Evolutionary conservation across 2,888 invertebrate genomes (phyloP).

Genomic region (Cinara cedri): DNA sequence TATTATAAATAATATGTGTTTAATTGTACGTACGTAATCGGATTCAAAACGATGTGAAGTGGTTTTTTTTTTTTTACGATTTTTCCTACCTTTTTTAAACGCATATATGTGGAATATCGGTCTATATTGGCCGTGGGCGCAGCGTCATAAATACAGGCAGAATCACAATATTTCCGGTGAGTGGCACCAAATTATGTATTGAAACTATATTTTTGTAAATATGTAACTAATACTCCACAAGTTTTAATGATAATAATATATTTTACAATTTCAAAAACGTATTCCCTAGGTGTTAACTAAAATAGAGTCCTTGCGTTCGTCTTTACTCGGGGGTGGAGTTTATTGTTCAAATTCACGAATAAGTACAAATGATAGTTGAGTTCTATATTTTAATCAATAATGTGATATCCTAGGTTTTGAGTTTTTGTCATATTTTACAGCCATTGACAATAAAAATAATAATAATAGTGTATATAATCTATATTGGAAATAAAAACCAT

Average conservation of each 20-base stretch:
- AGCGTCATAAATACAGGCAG: constrained; percentile 14
- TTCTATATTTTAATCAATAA: too few relatives aligned
- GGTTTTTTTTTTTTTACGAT: background rate
- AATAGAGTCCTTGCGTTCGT: background rate
- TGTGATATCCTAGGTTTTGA: too few relatives aligned
- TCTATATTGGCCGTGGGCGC: constrained; percentile 18
- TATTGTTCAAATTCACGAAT: background rate
- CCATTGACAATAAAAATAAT: too few relatives aligned
- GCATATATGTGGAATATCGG: background rate
- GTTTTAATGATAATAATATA: too few relatives aligned
- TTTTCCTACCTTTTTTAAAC: background rate
- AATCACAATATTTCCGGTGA: constrained; percentile 44
- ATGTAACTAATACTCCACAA: too few relatives aligned
- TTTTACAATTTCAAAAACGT: too few relatives aligned
- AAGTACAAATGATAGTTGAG: background rate
- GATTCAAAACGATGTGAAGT: background rate
- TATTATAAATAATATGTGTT: too few relatives aligned
- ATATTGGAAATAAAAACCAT: constrained; percentile 33
- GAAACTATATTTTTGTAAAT: too few relatives aligned
- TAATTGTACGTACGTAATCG: background rate
- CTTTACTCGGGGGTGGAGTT: background rate
- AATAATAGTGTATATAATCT: background rate
- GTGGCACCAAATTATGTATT: constrained; percentile 7
- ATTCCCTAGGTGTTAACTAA: too few relatives aligned
- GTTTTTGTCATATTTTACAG: too few relatives aligned